phyloP scores from a whole-genome alignment of 2,888 invertebrate genomes.

The Sepiola atlantica region DNA sequence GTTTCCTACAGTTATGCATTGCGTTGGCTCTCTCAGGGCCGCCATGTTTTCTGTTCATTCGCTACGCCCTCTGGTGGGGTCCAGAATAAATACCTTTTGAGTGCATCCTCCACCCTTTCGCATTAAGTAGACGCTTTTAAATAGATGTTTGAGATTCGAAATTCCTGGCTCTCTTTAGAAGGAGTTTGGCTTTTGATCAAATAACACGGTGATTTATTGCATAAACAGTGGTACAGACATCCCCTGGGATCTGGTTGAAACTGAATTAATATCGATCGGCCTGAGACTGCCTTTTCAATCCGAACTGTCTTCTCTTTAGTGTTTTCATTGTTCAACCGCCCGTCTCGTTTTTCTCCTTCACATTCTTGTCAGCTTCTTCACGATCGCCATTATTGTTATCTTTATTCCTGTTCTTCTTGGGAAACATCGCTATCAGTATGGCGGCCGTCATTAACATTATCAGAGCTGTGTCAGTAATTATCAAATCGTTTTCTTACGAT shows the following conservation, averaged over 20 bases:
- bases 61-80: neutral
- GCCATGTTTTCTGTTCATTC: neutral
- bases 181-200: neutral
- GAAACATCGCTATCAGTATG: neutral
- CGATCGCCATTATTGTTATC: neutral
- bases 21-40: neutral
- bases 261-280: slow-evolving; percentile 2
- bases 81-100: neutral
- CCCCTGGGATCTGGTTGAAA: neutral
- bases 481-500: neutral
- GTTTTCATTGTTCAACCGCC: neutral
- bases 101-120: neutral
- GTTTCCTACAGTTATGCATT: neutral
- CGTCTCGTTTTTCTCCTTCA: neutral
- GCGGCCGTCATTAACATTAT: neutral
- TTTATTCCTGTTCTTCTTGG: neutral
- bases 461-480: neutral
- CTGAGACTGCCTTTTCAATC: neutral
- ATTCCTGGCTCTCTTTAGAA: neutral
- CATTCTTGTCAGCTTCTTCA: neutral
- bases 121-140: neutral
- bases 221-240: neutral
- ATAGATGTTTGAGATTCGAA: neutral
- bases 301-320: neutral
- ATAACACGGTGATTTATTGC: neutral